A percentile compares a stretch with the other conserved stretches of the same genome.
Evolutionary conservation across 2,113 vertebrate genomes (phyloP).

Genomic region (Euleptes europaea): DNA sequence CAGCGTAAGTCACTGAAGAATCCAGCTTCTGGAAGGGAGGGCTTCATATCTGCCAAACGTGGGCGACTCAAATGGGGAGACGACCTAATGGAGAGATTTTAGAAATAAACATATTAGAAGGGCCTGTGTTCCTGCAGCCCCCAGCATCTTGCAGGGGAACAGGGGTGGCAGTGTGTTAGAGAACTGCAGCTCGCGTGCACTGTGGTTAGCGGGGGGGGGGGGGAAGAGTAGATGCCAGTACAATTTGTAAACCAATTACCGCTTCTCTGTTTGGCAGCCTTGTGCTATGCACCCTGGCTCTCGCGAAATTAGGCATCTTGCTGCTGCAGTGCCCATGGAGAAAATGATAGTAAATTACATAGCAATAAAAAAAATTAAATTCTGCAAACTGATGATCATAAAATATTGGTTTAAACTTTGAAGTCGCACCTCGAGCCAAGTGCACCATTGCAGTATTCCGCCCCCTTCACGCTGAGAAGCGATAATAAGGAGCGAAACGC

Average conservation of each 20-base stretch:
- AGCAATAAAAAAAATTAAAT: constrained; percentile 29
- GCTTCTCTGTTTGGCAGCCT: constrained; percentile 45
- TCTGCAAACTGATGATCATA: constrained; percentile 25
- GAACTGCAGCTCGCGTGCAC: constrained; percentile 25
- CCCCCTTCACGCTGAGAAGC: not conserved
- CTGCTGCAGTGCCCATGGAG: constrained; percentile 16
- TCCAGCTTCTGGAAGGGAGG: constrained; percentile 11
- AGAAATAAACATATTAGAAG: constrained; percentile 51
- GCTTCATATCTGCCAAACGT: constrained; percentile 29
- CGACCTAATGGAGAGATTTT: constrained; percentile 22
- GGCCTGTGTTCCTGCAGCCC: constrained; percentile 40
- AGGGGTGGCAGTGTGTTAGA: constrained; percentile 53
- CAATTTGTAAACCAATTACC: constrained; percentile 61
- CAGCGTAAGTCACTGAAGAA: not conserved
- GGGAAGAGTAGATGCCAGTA: constrained; percentile 46
- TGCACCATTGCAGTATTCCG: not conserved
- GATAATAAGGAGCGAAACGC: constrained; percentile 6
- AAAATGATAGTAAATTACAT: constrained; percentile 29
- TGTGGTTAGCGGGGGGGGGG: not conserved
- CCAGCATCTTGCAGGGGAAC: constrained; percentile 35
- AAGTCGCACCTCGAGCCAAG: constrained; percentile 4
- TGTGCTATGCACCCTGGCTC: not conserved
- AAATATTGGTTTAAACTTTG: constrained; percentile 45
- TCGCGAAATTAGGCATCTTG: constrained; percentile 4
- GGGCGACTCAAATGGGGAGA: constrained; percentile 3